Evolutionary conservation across 2,888 invertebrate genomes (phyloP), one percentile per base, ranked within the genome.

Genomic region (Erebia ligea): DNA sequence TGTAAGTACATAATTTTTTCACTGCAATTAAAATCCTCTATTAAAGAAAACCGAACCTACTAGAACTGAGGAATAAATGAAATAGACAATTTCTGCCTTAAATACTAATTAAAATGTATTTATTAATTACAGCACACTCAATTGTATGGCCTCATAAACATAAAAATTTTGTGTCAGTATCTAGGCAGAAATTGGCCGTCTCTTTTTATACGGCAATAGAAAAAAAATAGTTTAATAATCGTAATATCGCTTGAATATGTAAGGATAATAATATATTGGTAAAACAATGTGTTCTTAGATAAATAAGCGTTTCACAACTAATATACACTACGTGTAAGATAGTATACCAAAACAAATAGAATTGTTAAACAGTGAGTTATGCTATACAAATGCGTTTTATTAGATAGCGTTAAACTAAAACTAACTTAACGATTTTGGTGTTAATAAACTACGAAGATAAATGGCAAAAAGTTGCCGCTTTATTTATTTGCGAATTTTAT

Each of bases 211-310:
- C 5, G 34, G 34, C 34, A 34, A 34, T 6, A 34, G 34, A 34
- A 25, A 4, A 34, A 34, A 34, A 34, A 6, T 1, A 21, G 34
- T 65, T 56, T 19, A 52, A 68, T 62, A 19, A 15, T 42, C 50
- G 19, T 65, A 15, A 56, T 67, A 71, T 52, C 63, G 45, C n/a
- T 64, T 56, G 10, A 67, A 48, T 19, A 62, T 56, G 67, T 42
- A 45, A 34, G 59, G 25, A 45, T 34, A 34, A 34, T 71, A 50
- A 58, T 63, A 15, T 13, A 57, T 64, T 45, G 64, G 50, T 65
- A 58, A 71, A 72, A 72, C 70, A 68, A 77, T 77, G 76, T 77
- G 77, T 76, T 77, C 76, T 73, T 76, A 77, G 76, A 21, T 45
- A 48, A 66, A 25, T 77, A 77, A 74, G 75, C 58, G 67, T 74